phyloP scores from a whole-genome alignment of 2,113 vertebrate species.

The Acinonyx jubatus region DNA sequence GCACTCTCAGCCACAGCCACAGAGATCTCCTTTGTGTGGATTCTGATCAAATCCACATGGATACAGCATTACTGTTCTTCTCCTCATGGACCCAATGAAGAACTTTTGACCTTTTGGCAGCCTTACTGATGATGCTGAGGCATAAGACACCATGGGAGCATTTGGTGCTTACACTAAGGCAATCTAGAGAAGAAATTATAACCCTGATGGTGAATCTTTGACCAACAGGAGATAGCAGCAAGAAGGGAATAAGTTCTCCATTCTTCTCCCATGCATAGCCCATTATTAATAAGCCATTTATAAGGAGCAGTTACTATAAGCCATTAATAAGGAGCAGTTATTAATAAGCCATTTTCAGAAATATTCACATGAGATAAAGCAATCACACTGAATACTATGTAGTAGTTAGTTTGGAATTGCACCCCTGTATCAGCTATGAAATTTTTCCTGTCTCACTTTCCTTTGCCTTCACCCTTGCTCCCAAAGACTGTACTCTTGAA shows the following conservation, averaged over 20 bases:
- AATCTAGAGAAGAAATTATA: not conserved
- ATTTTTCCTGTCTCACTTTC: not conserved
- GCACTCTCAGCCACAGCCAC: not conserved
- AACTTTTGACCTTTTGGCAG: not conserved
- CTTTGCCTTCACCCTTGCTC: not conserved
- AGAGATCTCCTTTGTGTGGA: not conserved
- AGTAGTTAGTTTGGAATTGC: not conserved
- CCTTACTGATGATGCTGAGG: not conserved
- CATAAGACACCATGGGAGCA: not conserved
- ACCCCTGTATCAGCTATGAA: not conserved
- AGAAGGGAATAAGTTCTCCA: not conserved
- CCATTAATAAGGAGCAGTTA: not conserved
- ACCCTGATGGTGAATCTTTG: not conserved
- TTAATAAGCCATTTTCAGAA: not conserved
- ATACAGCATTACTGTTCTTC: not conserved
- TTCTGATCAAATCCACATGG: not conserved
- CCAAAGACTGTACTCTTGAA: not conserved
- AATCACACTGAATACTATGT: not conserved
- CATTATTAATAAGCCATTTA: too few species aligned
- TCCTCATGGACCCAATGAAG: not conserved
- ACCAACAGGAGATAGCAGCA: not conserved
- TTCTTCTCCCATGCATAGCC: not conserved
- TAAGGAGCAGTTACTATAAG: not conserved
- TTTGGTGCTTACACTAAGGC: not conserved
- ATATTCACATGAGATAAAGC: not conserved